phyloP scores from a whole-genome alignment of 2,888 invertebrate species.

The Bhutanitis thaidina region DNA sequence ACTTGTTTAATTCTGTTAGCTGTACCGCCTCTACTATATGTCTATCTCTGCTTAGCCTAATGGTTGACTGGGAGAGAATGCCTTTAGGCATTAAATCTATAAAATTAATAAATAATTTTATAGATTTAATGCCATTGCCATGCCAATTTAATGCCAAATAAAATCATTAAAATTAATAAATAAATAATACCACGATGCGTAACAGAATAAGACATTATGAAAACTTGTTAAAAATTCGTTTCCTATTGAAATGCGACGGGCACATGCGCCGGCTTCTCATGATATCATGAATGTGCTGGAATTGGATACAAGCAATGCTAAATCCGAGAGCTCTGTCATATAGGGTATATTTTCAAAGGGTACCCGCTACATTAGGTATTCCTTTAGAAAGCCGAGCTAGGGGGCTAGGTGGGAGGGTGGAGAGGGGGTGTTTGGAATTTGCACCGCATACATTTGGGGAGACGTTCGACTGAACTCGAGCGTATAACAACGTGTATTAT shows the following conservation, averaged over 20 bases:
- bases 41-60: too few relatives aligned
- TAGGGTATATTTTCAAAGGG: slow-evolving; percentile 1
- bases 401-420: too few relatives aligned
- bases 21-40: too few relatives aligned
- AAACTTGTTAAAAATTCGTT: neutral
- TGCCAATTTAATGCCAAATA: too few relatives aligned
- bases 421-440: neutral
- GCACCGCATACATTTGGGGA: slow-evolving; percentile 4
- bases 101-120: too few relatives aligned
- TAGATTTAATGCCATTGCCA: too few relatives aligned
- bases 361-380: slow-evolving; percentile 18
- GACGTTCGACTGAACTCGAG: neutral
- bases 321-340: neutral
- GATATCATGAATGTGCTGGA: neutral
- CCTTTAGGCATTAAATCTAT: too few relatives aligned
- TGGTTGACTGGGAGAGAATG: too few relatives aligned
- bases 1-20: too few relatives aligned
- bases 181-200: too few relatives aligned
- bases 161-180: too few relatives aligned
- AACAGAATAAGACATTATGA: neutral
- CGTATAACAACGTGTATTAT: neutral
- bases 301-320: neutral
- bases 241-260: neutral
- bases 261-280: neutral
- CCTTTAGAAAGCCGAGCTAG: slow-evolving; percentile 18